Base-by-base conservation (phyloP, 2,888 invertebrate genomes). In the Ommatoiulus sabulosus region DNA sequence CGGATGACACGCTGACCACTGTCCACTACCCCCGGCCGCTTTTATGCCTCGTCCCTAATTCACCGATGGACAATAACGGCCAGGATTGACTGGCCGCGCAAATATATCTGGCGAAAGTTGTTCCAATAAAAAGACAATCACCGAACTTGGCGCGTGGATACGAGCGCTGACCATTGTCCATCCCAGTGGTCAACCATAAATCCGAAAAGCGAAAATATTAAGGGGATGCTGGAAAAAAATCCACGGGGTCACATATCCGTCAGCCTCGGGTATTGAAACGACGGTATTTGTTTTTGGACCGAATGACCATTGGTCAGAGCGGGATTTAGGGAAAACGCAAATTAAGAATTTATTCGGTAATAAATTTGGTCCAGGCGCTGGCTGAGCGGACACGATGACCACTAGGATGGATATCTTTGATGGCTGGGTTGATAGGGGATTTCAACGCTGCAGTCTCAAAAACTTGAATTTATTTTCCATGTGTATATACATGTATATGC, bases 31-130 rank as follows among this genome's bases (percentile, higher is more conserved):
- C 52, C 10, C 52, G 10, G 17, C n/a, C n/a, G 57, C 57, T 63
- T 63, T 63, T 63, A 63, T 63, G 57, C 57, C 57, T 17, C 57
- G 57, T 63, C 57, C 57, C 57, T 63, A 63, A 63, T 63, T 63
- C 57, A 63, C 57, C 57, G 57, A 63, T 63, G 57, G 57, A 63
- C 57, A 63, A 63, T 63, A 63, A 63, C 57, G 57, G 57, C 3
- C 15, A 52, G 57, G 57, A 63, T 63, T 63, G 57, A 63, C 57
- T n/a, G 57, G n/a, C 57, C 8, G 12, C 46, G 46, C 46, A 46
- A 46, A 46, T 46, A 46, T 46, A 46, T n/a, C n/a, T 8, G 46
- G 8, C 46, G 46, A 46, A 46, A 46, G 6, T 46, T 46, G 6
- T n/a, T n/a, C 57, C 57, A 15, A 63, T 63, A 63, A 63, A 63